Percentiles rank a stretch among this genome's conserved stretches.
phyloP scores from a whole-genome alignment of 1,140 invertebrate genomes.

The Drosophila lacertosa region DNA sequence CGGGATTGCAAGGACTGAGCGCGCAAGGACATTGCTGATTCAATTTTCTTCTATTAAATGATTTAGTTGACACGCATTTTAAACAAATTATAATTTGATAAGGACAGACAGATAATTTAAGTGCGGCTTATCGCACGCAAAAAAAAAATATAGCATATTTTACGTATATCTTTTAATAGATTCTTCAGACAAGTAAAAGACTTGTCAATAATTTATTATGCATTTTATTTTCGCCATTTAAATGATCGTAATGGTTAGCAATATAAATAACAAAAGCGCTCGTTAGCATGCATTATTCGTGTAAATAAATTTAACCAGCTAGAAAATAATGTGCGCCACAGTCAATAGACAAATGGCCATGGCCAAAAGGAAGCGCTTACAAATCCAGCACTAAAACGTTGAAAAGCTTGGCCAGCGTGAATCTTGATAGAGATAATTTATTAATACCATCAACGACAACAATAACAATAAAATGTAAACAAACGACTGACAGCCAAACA shows the following conservation, averaged over 20 bases:
- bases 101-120: not conserved
- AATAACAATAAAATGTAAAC: slow-evolving; percentile 82
- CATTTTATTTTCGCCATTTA: slow-evolving; percentile 22
- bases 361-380: slow-evolving; percentile 22
- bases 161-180: not conserved
- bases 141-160: no score
- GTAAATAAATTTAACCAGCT: slow-evolving; percentile 79
- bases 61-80: slow-evolving; percentile 39
- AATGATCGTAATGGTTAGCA: slow-evolving; percentile 40
- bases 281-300: slow-evolving; percentile 67
- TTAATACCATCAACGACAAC: slow-evolving; percentile 81
- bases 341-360: slow-evolving; percentile 68
- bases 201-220: slow-evolving; percentile 42
- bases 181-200: not conserved
- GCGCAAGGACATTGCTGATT: slow-evolving; percentile 28
- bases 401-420: slow-evolving; percentile 50
- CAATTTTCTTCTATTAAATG: slow-evolving; percentile 49
- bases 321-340: slow-evolving; percentile 71
- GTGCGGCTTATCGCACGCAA: no score
- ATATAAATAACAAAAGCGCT: slow-evolving; percentile 60
- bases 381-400: slow-evolving; percentile 60
- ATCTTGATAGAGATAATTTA: slow-evolving; percentile 82
- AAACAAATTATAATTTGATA: slow-evolving; percentile 5
- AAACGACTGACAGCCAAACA: slow-evolving; percentile 63
- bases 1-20: slow-evolving; percentile 3